phyloP scores from a whole-genome alignment of 2,797 vertebrate genomes.

The Forpus xanthops region DNA sequence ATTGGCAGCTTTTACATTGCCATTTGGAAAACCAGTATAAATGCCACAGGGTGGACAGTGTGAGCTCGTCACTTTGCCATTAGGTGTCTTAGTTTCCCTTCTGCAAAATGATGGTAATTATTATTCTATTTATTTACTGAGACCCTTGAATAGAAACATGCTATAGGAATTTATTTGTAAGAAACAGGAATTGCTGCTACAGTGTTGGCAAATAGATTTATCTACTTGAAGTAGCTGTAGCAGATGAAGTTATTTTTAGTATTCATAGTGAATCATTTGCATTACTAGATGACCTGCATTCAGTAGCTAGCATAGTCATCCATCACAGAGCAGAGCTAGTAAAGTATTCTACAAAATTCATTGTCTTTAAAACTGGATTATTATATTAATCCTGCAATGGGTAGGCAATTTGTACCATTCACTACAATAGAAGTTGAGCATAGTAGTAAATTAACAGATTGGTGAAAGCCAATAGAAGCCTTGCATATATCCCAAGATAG shows the following conservation, averaged over 20 bases:
- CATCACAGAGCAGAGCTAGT: not conserved
- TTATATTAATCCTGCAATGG: not conserved
- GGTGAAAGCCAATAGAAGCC: not conserved
- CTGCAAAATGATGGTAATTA: not conserved
- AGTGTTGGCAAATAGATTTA: not conserved
- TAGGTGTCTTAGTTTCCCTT: not conserved
- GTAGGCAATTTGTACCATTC: not conserved
- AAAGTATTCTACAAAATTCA: not conserved
- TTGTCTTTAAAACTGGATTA: not conserved
- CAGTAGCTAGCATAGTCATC: not conserved
- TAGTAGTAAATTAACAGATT: not conserved
- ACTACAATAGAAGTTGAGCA: not conserved
- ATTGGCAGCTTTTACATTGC: not conserved
- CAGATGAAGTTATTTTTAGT: not conserved
- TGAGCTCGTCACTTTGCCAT: not conserved
- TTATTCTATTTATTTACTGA: not conserved
- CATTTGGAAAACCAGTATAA: not conserved
- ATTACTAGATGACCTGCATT: not conserved
- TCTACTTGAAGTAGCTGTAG: not conserved
- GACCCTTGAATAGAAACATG: not conserved
- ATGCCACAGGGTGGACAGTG: not conserved
- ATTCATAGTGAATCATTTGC: not conserved
- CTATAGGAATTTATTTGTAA: not conserved
- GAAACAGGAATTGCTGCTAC: not conserved
- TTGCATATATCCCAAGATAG: not conserved